Conservation (phyloP, 2,113 vertebrate species). For the Clarias batrachus region DNA sequence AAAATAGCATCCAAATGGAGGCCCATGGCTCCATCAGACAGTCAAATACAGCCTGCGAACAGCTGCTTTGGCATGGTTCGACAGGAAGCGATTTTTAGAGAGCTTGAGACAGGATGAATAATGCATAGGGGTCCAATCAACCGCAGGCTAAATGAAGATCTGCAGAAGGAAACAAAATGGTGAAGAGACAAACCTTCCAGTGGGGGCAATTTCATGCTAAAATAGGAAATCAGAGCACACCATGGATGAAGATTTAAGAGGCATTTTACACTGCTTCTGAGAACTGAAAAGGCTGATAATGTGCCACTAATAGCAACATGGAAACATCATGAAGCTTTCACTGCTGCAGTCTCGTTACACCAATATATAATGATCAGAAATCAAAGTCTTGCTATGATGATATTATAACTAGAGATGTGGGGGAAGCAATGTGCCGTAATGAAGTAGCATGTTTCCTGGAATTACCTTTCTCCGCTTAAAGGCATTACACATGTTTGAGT, state of each 20-base stretch:
- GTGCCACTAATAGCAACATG: neutral
- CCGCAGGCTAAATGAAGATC: constrained; percentile 15
- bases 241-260: neutral
- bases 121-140: constrained; percentile 31
- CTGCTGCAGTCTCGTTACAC: neutral
- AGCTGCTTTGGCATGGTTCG: constrained; percentile 36
- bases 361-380: neutral
- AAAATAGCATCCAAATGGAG: neutral
- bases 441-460: neutral
- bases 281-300: neutral
- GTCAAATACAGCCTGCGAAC: constrained; percentile 1
- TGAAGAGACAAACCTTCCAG: constrained; percentile 25
- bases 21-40: constrained; percentile 7
- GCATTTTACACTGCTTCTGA: neutral
- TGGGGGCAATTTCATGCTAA: constrained; percentile 15
- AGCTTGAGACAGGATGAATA: constrained; percentile 43
- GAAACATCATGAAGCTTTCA: neutral
- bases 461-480: neutral
- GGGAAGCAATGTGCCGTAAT: neutral
- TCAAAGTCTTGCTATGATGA: neutral
- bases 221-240: neutral
- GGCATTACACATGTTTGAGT: neutral
- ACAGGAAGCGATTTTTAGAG: constrained; percentile 45
- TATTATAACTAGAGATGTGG: neutral
- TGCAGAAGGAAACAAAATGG: constrained; percentile 22